Evolutionary conservation across 2,113 vertebrate species (phyloP), one percentile per base, ranked within the genome.

Genomic region (Acanthochromis polyacanthus): DNA sequence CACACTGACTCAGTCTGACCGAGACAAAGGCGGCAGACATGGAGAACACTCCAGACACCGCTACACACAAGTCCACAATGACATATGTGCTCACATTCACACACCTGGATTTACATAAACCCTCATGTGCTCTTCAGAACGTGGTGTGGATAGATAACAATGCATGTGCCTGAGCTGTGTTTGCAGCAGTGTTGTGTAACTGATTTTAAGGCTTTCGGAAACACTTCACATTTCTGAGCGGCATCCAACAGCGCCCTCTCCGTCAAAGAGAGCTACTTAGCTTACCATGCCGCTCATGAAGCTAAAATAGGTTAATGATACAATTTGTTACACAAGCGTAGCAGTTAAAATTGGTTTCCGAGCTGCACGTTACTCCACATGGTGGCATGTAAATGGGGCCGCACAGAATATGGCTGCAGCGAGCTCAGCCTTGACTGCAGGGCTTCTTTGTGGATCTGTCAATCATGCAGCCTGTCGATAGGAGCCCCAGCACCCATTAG

Each of bases 381-480:
- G 67, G 71, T 20, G 4, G 60, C 30, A 52, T 68, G 66, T 70
- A 70, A 80, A 81, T 70, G 71, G 52, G 5, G 9, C 38, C 1
- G 50, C 46, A 51, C 40, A 70, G 67, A 85, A 64, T 67, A 74
- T 67, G 59, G 64, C 71, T 71, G 66, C 69, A 72, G 59, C 40
- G 1, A 17, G 57, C 63, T 72, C 43, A 77, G 76, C 58, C 55
- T 52, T 51, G 69, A 75, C 86, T 75, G 82, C 81, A 76, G 71
- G 72, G 67, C 73, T 80, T 71, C 78, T 75, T 70, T 78, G 71
- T 85, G 61, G 51, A 77, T 65, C 89, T 88, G 90, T 90, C 91
- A 85, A 68, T 92, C 89, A 88, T 10, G 61, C 51, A 70, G 79
- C 23, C 68, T 75, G 78, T 92, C 88, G 71, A 75, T 80, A 86